These are phyloP conservation scores for Stenolophus ochropezus DNA, from an alignment of 2,888 invertebrate genomes.

Conservation along the genomic window DNA sequence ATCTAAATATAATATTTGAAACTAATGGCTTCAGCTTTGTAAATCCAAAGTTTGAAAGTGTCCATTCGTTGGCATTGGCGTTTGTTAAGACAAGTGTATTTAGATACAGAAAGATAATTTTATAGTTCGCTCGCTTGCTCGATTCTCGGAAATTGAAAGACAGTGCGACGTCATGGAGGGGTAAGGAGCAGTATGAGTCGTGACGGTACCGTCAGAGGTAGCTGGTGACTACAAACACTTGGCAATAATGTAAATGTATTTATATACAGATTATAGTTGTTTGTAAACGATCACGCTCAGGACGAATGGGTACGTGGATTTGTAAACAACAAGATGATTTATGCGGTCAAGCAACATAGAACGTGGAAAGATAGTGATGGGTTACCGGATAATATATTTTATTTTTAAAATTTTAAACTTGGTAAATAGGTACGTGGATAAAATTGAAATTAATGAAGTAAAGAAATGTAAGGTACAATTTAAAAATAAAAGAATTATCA, in stretches of 20 bases:
- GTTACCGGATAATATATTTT: too few species aligned
- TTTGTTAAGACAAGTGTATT: constrained; percentile 19
- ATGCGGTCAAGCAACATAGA: too few species aligned
- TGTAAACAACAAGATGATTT: too few species aligned
- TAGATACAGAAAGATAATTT: constrained; percentile 43
- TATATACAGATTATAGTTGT: not conserved
- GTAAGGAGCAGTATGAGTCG: not conserved
- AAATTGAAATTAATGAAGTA: too few species aligned
- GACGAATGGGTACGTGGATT: too few species aligned
- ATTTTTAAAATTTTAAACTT: too few species aligned
- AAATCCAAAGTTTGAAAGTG: constrained; percentile 13
- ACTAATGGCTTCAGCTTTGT: constrained; percentile 9
- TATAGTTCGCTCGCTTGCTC: not conserved
- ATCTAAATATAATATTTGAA: constrained; percentile 27
- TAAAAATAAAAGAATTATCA: too few species aligned
- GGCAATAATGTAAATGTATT: not conserved
- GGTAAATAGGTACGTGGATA: too few species aligned
- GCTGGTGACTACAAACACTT: not conserved
- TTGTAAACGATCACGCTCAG: too few species aligned
- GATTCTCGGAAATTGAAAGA: constrained; percentile 31
- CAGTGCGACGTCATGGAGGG: not conserved
- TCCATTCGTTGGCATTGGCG: not conserved
- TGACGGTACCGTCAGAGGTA: not conserved
- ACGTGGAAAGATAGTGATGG: too few species aligned
- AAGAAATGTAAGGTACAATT: too few species aligned